A percentile compares a stretch with the other conserved stretches of the same genome.
phyloP scores from a whole-genome alignment of 2,113 vertebrate genomes.

The Trichomycterus rosablanca region DNA sequence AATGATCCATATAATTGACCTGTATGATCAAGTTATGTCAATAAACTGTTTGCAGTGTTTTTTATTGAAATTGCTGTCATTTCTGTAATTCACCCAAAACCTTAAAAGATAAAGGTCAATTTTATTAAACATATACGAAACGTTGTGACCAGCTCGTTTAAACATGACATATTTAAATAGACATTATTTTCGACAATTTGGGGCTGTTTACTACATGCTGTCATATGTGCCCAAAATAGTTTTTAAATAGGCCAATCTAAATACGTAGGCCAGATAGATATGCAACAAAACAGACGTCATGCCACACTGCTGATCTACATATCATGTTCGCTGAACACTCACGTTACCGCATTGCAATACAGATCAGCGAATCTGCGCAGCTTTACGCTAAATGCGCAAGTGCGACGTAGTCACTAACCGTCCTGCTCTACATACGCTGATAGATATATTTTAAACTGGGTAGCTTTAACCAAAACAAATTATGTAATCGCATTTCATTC shows the following conservation, averaged over 20 bases:
- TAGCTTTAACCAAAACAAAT: not conserved
- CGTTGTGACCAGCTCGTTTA: too few species aligned
- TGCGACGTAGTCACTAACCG: not conserved
- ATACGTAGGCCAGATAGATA: not conserved
- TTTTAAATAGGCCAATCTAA: not conserved
- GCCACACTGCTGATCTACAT: not conserved
- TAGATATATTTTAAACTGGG: too few species aligned
- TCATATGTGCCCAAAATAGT: not conserved
- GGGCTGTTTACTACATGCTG: too few species aligned
- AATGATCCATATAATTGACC: too few species aligned
- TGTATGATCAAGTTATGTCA: too few species aligned
- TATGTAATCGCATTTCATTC: not conserved
- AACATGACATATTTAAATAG: too few species aligned
- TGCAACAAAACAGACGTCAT: not conserved
- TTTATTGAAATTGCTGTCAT: too few species aligned
- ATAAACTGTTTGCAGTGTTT: too few species aligned
- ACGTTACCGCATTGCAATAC: not conserved
- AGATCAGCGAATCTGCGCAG: conserved; percentile 1
- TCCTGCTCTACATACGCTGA: not conserved
- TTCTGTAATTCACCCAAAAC: too few species aligned
- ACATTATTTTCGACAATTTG: too few species aligned
- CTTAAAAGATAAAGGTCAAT: too few species aligned
- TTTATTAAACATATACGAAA: too few species aligned
- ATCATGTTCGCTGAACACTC: not conserved
- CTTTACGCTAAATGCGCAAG: not conserved